Evolutionary conservation across 2,888 invertebrate genomes (phyloP).

Genomic region (Acronicta alni): DNA sequence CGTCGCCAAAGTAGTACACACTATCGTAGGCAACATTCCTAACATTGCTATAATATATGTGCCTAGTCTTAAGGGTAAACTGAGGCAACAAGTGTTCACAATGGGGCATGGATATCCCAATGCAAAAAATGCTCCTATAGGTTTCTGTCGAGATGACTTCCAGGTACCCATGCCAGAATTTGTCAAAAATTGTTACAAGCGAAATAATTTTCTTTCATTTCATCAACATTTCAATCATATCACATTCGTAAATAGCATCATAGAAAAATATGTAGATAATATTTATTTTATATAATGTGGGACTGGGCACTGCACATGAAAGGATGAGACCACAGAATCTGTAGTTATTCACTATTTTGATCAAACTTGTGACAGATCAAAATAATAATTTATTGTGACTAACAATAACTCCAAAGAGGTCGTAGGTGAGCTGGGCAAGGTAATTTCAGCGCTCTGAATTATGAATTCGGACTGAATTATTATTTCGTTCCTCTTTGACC

Average conservation of each 20-base stretch:
- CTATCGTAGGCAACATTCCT: conserved; percentile 60
- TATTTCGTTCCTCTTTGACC: too few species aligned
- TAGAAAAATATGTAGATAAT: background rate
- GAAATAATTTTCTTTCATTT: background rate
- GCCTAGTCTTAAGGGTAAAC: conserved; percentile 51
- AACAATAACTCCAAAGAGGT: too few species aligned
- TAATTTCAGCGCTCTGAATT: too few species aligned
- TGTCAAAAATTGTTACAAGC: background rate
- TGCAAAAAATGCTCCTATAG: conserved; percentile 1
- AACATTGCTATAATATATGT: conserved; percentile 55
- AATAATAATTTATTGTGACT: too few species aligned
- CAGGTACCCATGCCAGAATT: background rate
- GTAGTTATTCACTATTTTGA: too few species aligned
- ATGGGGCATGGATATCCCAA: conserved; percentile 54
- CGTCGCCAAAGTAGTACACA: conserved; percentile 52
- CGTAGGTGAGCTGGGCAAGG: too few species aligned
- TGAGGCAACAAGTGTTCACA: conserved; percentile 52
- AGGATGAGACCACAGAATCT: background rate
- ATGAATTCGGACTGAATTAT: too few species aligned
- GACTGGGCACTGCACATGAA: background rate
- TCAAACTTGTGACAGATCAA: too few species aligned
- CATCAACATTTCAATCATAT: background rate
- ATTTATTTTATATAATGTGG: too few species aligned
- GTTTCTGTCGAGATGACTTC: background rate
- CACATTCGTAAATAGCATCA: background rate